Evolutionary conservation across 2,113 vertebrate species (phyloP), one percentile per base, ranked within the genome.

Genomic region (Entomyzon cyanotis): DNA sequence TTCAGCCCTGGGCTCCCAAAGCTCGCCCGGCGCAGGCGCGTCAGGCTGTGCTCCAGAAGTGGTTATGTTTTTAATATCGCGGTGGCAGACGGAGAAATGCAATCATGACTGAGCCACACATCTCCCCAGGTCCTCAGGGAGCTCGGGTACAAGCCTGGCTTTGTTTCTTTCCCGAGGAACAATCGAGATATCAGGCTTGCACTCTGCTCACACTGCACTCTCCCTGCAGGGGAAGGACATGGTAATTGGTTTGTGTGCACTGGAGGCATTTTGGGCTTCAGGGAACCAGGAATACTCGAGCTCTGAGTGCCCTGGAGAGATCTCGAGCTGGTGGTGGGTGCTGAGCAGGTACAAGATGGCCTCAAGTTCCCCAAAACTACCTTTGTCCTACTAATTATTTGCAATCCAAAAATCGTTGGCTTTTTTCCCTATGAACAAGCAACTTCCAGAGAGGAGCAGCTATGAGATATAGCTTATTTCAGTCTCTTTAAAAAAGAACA

Each of bases 1-100:
- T 55, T 10, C 59, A 74, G 50, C 59, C 1, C 50, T 11, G 3
- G 8, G 33, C 42, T 84, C 85, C 35, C 92, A 20, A 27, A 30
- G 58, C 5, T 0, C 24, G 1, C 25, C 37, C 0, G 3, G 33
- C 0, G 0, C 89, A 20, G 30, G 25, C 22, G 0, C 19, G 0
- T 30, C 39, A 27, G 6, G 14, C 64, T 5, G 24, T 0, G 0
- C 76, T 88, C 77, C 52, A 8, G 39, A 67, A 2, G 16, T 7
- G 81, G 88, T 94, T 47, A 59, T 22, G 76, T 10, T 88, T 89
- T 87, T 74, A 90, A 84, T 90, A 93, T 70, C 8, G 0, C 3
- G 0, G 87, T 37, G 42, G 79, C 90, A 95, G 85, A 80, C 33
- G 5, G 50, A 84, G 82, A 59, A 88, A 93, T 11, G 58, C 94